phyloP scores from a whole-genome alignment of 2,797 vertebrate species.

The Liparis tanakae region DNA sequence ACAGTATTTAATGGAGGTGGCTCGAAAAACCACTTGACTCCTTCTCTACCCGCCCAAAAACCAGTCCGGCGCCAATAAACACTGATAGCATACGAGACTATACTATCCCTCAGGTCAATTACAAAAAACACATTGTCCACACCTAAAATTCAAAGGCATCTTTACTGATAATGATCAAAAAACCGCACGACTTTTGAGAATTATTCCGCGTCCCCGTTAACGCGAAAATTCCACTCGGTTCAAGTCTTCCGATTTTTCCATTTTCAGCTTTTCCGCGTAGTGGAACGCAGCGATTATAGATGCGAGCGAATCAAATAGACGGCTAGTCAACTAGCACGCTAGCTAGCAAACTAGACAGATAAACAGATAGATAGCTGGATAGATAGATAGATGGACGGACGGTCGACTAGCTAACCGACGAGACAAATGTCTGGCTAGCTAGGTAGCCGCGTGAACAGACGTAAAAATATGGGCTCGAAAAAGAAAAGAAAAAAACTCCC shows the following conservation, averaged over 20 bases:
- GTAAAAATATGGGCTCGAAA: constrained; percentile 39
- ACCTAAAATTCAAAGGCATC: constrained; percentile 87
- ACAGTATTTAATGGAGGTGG: constrained; percentile 81
- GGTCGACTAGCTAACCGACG: constrained; percentile 56
- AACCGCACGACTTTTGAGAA: constrained; percentile 73
- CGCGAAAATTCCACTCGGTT: constrained; percentile 54
- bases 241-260: constrained; percentile 53
- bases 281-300: constrained; percentile 29
- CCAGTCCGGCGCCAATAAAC: constrained; percentile 77
- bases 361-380: constrained; percentile 70
- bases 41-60: constrained; percentile 51
- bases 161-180: constrained; percentile 83
- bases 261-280: constrained; percentile 39
- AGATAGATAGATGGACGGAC: constrained; percentile 73
- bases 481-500: constrained; percentile 9
- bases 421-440: constrained; percentile 55
- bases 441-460: constrained; percentile 59
- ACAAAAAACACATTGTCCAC: constrained; percentile 90
- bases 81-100: constrained; percentile 87
- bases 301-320: constrained; percentile 61
- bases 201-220: constrained; percentile 57
- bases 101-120: constrained; percentile 83
- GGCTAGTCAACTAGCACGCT: constrained; percentile 64
- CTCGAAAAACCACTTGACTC: constrained; percentile 74
- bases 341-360: constrained; percentile 73